Percentiles rank a stretch among this genome's conserved stretches.
These are phyloP conservation scores for Dissostichus mawsoni DNA, from an alignment of 2,113 vertebrate genomes.

Conservation along the genomic window DNA sequence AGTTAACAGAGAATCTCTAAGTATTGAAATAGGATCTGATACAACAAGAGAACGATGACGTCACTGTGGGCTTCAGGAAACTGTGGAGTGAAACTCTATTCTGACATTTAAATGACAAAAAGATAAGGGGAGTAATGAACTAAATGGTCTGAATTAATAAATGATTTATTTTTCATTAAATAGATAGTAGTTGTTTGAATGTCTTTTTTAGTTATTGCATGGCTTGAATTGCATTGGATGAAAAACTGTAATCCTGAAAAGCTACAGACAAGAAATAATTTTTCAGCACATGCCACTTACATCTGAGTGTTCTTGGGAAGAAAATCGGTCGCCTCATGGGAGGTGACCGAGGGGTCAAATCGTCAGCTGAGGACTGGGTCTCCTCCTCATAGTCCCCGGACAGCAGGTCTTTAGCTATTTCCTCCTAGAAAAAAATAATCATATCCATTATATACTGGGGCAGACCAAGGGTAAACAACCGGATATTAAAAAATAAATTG, in stretches of 20 bases:
- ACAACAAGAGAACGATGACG: not conserved
- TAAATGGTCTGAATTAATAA: not conserved
- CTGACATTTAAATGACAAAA: not conserved
- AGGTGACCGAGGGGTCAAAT: constrained; percentile 97
- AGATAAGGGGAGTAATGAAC: not conserved
- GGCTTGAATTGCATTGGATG: not conserved
- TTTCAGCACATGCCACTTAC: constrained; percentile 81
- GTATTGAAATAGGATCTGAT: not conserved
- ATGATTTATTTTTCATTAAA: not conserved
- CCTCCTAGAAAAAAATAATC: constrained; percentile 84
- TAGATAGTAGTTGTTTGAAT: too few relatives aligned
- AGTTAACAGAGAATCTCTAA: not conserved
- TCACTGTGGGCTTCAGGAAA: not conserved
- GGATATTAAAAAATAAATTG: not conserved
- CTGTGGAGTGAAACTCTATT: not conserved
- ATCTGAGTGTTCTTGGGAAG: constrained; percentile 96
- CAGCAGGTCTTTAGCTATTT: constrained; percentile 98
- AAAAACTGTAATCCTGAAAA: not conserved
- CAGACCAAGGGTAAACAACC: not conserved
- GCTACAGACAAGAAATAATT: not conserved
- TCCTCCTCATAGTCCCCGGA: constrained; percentile 97
- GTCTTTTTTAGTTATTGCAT: not conserved
- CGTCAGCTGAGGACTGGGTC: constrained; percentile 98
- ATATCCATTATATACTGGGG: not conserved
- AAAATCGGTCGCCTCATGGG: constrained; percentile 97